These are phyloP conservation scores for Cavia aperea DNA, from an alignment of 2,113 vertebrate genomes.

Conservation along the genomic window DNA sequence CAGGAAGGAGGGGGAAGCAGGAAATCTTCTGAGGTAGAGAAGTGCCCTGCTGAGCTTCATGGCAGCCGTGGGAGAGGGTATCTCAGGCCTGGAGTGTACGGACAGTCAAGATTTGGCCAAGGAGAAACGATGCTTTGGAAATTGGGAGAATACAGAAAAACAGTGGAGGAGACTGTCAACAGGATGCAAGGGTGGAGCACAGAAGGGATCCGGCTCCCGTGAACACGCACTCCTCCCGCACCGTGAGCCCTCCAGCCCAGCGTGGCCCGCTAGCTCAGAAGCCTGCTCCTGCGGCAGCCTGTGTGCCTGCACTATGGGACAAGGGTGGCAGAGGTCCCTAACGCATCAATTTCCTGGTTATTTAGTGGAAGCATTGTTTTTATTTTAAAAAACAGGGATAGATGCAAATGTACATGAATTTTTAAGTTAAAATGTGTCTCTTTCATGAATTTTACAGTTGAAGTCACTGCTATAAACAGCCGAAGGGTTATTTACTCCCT, in stretches of 20 bases:
- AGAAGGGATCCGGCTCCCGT: fast-evolving
- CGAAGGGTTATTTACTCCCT: background rate
- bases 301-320: background rate
- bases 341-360: background rate
- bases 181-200: too few species aligned
- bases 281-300: background rate
- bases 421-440: background rate
- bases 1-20: background rate
- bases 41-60: background rate
- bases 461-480: background rate
- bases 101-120: background rate
- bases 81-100: background rate
- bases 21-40: background rate
- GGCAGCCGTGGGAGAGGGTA: fast-evolving
- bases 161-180: background rate
- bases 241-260: fast-evolving
- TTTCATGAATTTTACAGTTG: background rate
- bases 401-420: background rate
- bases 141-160: background rate
- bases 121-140: background rate
- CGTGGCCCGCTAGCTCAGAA: background rate
- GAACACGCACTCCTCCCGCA: background rate
- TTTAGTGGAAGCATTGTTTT: background rate
- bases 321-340: background rate
- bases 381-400: background rate